Conservation (phyloP, 2,888 invertebrate species). For the Netelia fuscicornis region DNA sequence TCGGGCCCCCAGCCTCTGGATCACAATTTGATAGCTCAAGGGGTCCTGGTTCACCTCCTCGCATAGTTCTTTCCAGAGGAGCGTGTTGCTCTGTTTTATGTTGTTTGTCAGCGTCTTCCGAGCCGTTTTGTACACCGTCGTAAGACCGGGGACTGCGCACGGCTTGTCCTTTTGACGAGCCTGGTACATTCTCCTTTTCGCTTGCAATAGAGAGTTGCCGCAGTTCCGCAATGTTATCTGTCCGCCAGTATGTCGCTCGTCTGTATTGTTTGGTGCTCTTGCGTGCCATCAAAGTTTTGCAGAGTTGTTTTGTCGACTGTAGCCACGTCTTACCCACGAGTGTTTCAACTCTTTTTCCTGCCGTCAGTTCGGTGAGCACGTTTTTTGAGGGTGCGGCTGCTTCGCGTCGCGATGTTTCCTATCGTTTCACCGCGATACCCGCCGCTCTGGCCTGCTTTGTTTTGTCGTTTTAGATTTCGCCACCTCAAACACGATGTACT, state of each 20-base stretch:
- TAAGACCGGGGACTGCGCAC: not conserved
- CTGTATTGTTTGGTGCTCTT: not conserved
- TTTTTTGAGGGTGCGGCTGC: not conserved
- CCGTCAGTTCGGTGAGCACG: conserved; percentile 29
- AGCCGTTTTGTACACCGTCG: conserved; percentile 22
- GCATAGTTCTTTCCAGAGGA: conserved; percentile 69
- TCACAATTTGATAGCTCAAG: conserved; percentile 70
- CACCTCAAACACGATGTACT: too few relatives aligned
- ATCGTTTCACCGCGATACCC: too few relatives aligned
- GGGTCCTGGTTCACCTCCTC: conserved; percentile 69
- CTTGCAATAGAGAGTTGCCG: conserved; percentile 45
- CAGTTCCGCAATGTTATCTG: conserved; percentile 65
- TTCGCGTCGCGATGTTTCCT: too few relatives aligned
- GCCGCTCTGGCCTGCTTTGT: too few relatives aligned
- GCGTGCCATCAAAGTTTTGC: conserved; percentile 36
- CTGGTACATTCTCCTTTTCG: conserved; percentile 40
- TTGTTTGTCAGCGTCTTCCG: conserved; percentile 41
- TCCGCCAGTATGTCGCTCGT: conserved; percentile 70
- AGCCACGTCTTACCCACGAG: conserved; percentile 7
- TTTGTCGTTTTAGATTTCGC: too few relatives aligned
- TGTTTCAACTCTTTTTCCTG: conserved; percentile 24
- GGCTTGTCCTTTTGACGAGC: conserved; percentile 18
- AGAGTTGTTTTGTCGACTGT: conserved; percentile 12
- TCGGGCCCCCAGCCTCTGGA: conserved; percentile 1
- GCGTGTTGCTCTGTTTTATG: conserved; percentile 58